Percentiles rank a stretch among this genome's conserved stretches.
These are phyloP conservation scores for Caenorhabditis tropicalis DNA, from an alignment of 1,140 invertebrate species.

Conservation along the genomic window DNA sequence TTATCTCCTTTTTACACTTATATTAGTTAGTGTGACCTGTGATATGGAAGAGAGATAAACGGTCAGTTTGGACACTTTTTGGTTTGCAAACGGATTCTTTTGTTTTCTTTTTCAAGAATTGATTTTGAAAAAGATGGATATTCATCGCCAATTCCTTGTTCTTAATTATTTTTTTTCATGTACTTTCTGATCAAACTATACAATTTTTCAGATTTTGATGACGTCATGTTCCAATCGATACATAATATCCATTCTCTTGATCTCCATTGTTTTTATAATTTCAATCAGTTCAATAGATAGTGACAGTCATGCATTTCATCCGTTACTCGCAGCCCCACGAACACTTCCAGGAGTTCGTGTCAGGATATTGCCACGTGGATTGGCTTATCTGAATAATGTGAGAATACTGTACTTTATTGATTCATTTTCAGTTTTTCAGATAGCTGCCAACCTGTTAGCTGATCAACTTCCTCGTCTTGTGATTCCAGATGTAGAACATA, in stretches of 20 bases:
- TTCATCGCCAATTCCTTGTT: too few relatives aligned
- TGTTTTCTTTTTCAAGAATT: too few relatives aligned
- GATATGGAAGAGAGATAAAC: background rate
- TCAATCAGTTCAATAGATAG: background rate
- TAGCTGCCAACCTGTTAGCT: conserved; percentile 56
- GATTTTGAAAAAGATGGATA: too few relatives aligned
- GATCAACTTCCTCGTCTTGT: conserved; percentile 55
- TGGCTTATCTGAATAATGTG: conserved; percentile 51
- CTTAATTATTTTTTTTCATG: background rate
- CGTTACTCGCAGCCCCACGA: conserved; percentile 30
- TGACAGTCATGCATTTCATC: conserved; percentile 39
- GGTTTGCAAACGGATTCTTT: background rate
- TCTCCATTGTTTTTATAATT: background rate
- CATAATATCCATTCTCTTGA: background rate
- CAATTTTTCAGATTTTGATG: conserved; percentile 26
- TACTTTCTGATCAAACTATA: too few relatives aligned
- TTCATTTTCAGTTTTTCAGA: conserved; percentile 40
- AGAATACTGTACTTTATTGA: background rate
- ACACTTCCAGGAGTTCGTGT: conserved; percentile 45
- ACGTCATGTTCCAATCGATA: background rate
- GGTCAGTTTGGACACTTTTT: background rate
- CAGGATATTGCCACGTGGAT: conserved; percentile 40
- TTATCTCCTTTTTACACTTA: background rate
- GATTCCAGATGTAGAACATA: conserved; percentile 57
- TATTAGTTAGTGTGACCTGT: conserved; percentile 3